Conservation (phyloP, 2,797 vertebrate species). For the Falco biarmicus region DNA sequence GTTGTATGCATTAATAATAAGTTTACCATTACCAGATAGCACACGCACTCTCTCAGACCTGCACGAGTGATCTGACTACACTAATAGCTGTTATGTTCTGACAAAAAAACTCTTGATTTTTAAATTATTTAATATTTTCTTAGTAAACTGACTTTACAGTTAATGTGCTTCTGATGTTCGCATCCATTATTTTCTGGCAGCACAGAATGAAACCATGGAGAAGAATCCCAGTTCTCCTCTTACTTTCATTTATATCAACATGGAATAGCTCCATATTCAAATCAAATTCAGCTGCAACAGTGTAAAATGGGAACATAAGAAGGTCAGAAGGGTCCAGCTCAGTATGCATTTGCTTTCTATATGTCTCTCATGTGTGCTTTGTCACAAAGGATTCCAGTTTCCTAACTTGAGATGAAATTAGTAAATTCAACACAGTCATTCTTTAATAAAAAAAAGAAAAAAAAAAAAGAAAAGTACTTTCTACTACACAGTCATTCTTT, state of each 20-base stretch:
- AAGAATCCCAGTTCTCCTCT: background rate
- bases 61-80: slow-evolving; percentile 17
- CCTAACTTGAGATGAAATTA: background rate
- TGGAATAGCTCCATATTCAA: background rate
- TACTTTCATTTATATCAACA: background rate
- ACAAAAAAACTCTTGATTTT: background rate
- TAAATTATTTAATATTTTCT: slow-evolving; percentile 49
- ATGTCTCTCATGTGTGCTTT: background rate
- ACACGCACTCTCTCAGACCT: background rate
- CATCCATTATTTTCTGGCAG: background rate
- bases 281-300: background rate
- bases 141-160: background rate
- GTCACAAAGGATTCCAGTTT: background rate
- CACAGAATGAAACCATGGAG: background rate
- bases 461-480: background rate
- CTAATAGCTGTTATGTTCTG: slow-evolving; percentile 25
- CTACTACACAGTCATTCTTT: background rate
- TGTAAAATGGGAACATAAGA: background rate
- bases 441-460: background rate
- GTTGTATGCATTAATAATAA: slow-evolving; percentile 30
- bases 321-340: background rate
- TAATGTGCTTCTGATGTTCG: background rate
- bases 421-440: background rate
- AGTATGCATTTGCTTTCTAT: background rate
- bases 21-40: background rate